Base-by-base conservation (phyloP, 1,140 invertebrate species). In the Coenobita brevimanus region DNA sequence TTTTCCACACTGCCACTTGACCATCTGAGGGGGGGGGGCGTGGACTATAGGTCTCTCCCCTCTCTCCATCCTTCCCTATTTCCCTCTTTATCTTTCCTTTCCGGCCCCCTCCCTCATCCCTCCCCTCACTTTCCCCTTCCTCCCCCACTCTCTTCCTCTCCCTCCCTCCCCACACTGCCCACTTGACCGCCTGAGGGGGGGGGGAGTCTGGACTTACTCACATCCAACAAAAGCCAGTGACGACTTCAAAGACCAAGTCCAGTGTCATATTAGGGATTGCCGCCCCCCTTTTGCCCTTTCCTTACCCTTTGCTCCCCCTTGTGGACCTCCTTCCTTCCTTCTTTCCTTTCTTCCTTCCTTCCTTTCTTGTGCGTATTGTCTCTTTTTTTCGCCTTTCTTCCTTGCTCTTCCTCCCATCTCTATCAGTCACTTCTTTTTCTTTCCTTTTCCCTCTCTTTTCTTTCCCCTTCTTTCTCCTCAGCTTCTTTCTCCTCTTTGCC, bases 221-320 rank as follows among this genome's bases (percentile, higher is more conserved):
- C 36, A 24, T 41, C 73, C 27, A 46, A 76, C 73, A 76, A 76
- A 76, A 76, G 73, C n/a, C 73, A 21, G 10, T 76, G 73, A 38
- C 46, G 73, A 76, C 73, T 76, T 76, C 73, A 76, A 76, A 76
- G 73, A 46, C 73, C 36, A 43, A 38, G 27, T 38, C 46, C 46
- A 76, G 73, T 33, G 73, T 76, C 38, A 76, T 76, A 76, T 17
- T 43, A 46, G 73, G 15, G 38, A 38, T 17, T 38, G 38, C 27
- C 73, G 54, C 78, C 50, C n/a, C 46, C n/a, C 73, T 27, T 24
- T 10, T 3, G 15, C 73, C 21, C 36, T 13, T 38, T 17, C 67
- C 1, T 38, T 27, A 30, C 13, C 67, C 17, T 38, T 24, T 38
- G 36, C 67, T 71, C 67, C 46, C 75, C 46, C 43, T 43, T 24